Conservation (phyloP, 1,140 invertebrate genomes). For the Nylanderia fulva region DNA sequence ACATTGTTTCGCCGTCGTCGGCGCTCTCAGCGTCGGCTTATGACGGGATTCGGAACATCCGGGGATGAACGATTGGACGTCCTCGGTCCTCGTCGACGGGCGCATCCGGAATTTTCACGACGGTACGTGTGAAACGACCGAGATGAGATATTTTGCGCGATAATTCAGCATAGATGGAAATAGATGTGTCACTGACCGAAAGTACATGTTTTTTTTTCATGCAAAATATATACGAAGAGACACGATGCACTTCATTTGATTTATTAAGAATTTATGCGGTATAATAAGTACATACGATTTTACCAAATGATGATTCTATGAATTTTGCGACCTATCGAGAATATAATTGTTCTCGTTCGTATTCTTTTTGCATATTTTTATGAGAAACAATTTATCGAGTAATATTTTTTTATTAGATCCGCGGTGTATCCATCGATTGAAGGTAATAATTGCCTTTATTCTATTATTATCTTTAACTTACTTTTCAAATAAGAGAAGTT, state of each 20-base stretch:
- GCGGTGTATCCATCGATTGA: background rate
- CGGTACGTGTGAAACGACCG: constrained; percentile 8
- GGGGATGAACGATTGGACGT: background rate
- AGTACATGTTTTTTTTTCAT: background rate
- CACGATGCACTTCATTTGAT: background rate
- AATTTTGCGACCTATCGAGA: background rate
- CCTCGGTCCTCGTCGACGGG: background rate
- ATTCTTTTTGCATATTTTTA: background rate
- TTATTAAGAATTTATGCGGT: background rate
- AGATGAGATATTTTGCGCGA: background rate
- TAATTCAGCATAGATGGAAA: background rate
- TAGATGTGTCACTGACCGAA: background rate
- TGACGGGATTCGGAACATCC: constrained; percentile 11
- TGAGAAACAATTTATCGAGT: background rate
- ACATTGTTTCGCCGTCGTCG: constrained; percentile 19
- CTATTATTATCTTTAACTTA: background rate
- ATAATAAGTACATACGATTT: background rate
- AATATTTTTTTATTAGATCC: constrained; percentile 1
- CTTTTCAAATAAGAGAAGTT: constrained; percentile 2
- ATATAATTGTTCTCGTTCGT: background rate
- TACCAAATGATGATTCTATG: background rate
- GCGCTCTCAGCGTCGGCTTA: background rate
- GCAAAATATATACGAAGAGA: too few relatives aligned
- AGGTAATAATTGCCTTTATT: constrained; percentile 9
- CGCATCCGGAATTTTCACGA: background rate